Base-by-base conservation (phyloP, 2,888 invertebrate genomes). In the Cyaniris semiargus region DNA sequence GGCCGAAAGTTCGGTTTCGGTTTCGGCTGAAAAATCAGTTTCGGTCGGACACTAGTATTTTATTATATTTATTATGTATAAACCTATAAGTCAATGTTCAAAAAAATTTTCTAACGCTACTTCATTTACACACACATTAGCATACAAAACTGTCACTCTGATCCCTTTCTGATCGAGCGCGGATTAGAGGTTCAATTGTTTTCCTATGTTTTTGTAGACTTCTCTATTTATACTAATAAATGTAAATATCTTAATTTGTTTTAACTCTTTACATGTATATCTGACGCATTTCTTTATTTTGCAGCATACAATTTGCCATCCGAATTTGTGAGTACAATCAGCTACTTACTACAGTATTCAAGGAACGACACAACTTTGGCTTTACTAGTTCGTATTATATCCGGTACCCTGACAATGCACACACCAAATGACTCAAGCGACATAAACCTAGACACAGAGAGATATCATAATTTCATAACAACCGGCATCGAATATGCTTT, bases 241-340 rank as follows among this genome's bases (percentile, higher is more conserved):
- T 53, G 18, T 18, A 53, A 15, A 48, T 48, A 4, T 48, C 4
- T 48, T 48, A 48, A 48, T 48, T 38, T 18, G 2, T 53, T 23
- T 23, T 72, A n/a, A 21, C 1, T 10, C 60, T 60, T 10, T 21
- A 21, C 21, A 21, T 23, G 8, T 23, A 4, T 23, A 58, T 60
- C 18, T 53, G 18, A 18, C 18, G 1, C 44, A 58, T 21, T 58
- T 23, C 23, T 60, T 18, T 53, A 18, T 58, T 66, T 83, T 84
- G 10, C 91, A 91, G 96, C 96, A 80, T 95, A 95, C 82, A 94
- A 94, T 77, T 94, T 95, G 81, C 95, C 95, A 0, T 95, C 95
- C 0, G 94, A 95, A 79, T 92, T 96, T 76, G 94, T 96, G 1
- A 94, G 94, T 82, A 95, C 96, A 0, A 93, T 95, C 7, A 95